Evolutionary conservation across 2,113 vertebrate genomes (phyloP).

Genomic region (Tricholaema leucomelas): DNA sequence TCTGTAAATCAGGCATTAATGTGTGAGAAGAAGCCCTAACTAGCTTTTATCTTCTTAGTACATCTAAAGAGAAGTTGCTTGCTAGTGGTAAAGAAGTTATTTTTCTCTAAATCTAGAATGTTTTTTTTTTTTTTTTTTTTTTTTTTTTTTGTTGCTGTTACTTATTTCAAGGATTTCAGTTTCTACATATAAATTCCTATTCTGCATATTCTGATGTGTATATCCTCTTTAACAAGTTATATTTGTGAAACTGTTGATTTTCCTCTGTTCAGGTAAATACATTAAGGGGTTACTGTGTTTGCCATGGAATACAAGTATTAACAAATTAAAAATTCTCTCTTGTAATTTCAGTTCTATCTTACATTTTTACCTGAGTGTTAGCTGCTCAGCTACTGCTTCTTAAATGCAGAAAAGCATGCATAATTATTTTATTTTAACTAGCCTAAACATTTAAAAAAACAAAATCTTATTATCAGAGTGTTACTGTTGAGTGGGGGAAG

Average conservation of each 20-base stretch:
- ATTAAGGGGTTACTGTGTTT: background rate
- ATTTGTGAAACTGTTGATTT: background rate
- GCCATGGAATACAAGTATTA: background rate
- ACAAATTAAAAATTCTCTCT: background rate
- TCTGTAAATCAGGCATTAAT: background rate
- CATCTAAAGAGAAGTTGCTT: background rate
- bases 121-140: too few species aligned
- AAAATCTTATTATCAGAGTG: background rate
- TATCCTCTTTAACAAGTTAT: background rate
- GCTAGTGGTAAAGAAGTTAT: background rate
- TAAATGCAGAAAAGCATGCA: background rate
- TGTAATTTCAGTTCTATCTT: background rate
- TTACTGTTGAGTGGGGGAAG: background rate
- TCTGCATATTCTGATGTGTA: background rate
- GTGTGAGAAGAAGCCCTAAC: background rate
- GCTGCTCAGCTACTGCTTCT: background rate
- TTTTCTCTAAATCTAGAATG: accelerated
- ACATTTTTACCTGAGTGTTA: background rate
- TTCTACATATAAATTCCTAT: background rate
- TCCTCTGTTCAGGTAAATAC: background rate
- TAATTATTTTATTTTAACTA: background rate
- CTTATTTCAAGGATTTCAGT: background rate
- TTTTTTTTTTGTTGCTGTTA: too few species aligned
- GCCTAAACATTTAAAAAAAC: background rate
- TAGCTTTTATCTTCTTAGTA: background rate